Evolutionary conservation across 2,113 vertebrate genomes (phyloP), one percentile per base, ranked within the genome.

Genomic region (Lynx canadensis): DNA sequence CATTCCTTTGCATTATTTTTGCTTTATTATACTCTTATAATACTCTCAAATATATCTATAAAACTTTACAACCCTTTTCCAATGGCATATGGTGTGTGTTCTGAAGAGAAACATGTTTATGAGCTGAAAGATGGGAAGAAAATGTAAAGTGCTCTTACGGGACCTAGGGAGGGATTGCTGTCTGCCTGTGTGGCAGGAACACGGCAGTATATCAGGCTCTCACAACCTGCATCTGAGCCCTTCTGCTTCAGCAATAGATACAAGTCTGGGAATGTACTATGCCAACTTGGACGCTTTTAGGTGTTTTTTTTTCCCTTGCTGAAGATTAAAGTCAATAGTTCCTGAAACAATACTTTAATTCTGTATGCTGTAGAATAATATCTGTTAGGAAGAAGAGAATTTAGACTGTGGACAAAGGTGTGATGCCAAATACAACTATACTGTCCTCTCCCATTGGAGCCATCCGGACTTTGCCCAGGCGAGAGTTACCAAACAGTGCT

Each of bases 51-150:
- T 98, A 97, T 83, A 97, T 89, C 98, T 96, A 98, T 98, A 98
- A 98, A 99, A 98, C 63, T 99, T 98, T 98, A 99, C 97, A 97
- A 86, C 94, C 96, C 97, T 97, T 98, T 98, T 98, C 97, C 98
- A 98, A 89, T 89, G 98, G 97, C 97, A 98, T 97, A 97, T 98
- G 97, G 98, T 98, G 79, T 97, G 97, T 98, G 98, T 98, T 98
- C 98, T 98, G 98, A 97, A 97, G 90, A 98, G 98, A 98, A 99
- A 98, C 84, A 98, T 66, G 33, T 98, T 98, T 98, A 98, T 96
- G 98, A 98, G 97, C 98, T 98, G 95, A 98, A 98, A 98, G 98
- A 98, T 96, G 97, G 89, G 97, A 98, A 98, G 98, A 97, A 98
- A 98, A 99, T 98, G 97, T 91, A 60, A 98, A 98, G 92, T 98